Evolutionary conservation across 2,113 vertebrate species (phyloP), one percentile per base, ranked within the genome.

Genomic region (Boulengeromyrus knoepffleri): DNA sequence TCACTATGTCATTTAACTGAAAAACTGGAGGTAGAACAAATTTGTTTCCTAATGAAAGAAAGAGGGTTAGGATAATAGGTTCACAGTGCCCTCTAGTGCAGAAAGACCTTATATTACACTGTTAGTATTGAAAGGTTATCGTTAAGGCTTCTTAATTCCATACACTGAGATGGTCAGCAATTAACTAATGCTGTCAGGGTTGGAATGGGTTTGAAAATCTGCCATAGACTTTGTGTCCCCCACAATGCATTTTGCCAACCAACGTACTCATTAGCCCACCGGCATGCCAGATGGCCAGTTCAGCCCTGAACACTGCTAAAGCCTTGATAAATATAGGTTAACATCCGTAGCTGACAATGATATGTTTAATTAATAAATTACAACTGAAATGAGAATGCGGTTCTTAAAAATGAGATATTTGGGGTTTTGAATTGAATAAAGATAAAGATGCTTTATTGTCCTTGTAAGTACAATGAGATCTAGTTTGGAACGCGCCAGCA

Each of bases 61-160:
- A 4, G 12, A 13, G 24, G 9, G 24, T 27, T n/a, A 12, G 1
- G 39, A 49, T 47, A 85, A 86, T 17, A 47, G 42, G 84, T 50
- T 27, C 24, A 86, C 84, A 86, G 84, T 31, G 84, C 84, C 84
- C 84, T 50, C 45, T 49, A 86, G 84, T 86, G 84, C 84, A 13
- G n/a, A 10, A 49, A 86, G 19, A 80, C 45, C 19, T 13, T 13
- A 50, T 13, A 50, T 50, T 50, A 49, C 84, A 85, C 46, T 15
- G 10, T 31, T 45, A 15, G n/a, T 46, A 46, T 50, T 50, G 24
- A 50, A 50, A 31, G 24, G 17, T 80, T 17, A 42, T 42, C 17
- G 15, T 31, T 13, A 70, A 70, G 62, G 36, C 17, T 80, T 42
- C 17, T 80, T 39, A 39, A 5, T 42, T 80, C 36, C 36, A 80